These are phyloP conservation scores for Lingula anatina DNA, from an alignment of 2,888 invertebrate species.

Conservation along the genomic window DNA sequence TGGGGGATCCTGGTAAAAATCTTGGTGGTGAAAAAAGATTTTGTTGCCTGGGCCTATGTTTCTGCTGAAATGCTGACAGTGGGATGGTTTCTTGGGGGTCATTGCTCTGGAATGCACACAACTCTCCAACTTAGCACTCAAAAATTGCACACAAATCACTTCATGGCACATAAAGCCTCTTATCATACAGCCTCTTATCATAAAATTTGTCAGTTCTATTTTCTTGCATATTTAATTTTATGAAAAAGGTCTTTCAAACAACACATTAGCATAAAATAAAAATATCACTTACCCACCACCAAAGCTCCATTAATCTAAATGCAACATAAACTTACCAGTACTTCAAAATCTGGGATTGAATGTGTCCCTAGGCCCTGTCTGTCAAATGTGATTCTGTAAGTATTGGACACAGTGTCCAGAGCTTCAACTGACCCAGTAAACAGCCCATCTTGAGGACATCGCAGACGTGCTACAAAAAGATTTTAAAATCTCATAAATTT, in stretches of 20 bases:
- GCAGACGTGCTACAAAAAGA: conserved; percentile 73
- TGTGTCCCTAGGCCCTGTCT: conserved; percentile 87
- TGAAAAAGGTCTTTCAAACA: no score
- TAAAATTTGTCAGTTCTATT: no score
- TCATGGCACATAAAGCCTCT: no score
- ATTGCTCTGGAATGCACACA: conserved; percentile 62
- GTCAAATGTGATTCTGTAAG: conserved; percentile 92
- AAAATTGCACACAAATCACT: no score
- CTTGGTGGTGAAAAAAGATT: conserved; percentile 45
- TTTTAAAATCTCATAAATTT: no score
- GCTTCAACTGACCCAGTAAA: conserved; percentile 93
- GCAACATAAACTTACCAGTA: conserved; percentile 61
- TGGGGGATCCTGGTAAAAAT: conserved; percentile 41
- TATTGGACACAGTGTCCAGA: conserved; percentile 88
- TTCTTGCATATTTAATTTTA: no score
- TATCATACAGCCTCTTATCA: no score
- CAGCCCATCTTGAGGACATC: conserved; percentile 90
- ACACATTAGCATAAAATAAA: no score
- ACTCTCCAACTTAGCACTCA: no score
- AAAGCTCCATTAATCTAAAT: no score
- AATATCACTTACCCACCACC: no score
- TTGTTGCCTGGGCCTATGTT: conserved; percentile 39
- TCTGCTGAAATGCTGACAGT: conserved; percentile 72
- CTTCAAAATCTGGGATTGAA: conserved; percentile 94
- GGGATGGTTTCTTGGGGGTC: conserved; percentile 87